Evolutionary conservation across 2,797 vertebrate species (phyloP).

Genomic region (Euphonia xanthogaster): DNA sequence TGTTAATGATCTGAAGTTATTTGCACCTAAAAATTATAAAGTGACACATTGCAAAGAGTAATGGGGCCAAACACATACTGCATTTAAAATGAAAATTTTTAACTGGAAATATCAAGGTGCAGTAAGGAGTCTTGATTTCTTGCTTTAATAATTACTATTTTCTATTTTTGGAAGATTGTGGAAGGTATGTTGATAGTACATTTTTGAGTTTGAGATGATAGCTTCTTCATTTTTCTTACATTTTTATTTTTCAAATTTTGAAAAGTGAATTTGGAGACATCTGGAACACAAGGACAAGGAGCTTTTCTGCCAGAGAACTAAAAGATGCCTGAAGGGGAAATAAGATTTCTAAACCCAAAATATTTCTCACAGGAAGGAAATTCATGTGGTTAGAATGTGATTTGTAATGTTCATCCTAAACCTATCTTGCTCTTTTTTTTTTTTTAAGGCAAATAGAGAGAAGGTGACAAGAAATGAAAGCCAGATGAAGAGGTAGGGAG

Average conservation of each 20-base stretch:
- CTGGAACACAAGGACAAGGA: background rate
- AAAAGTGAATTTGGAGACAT: background rate
- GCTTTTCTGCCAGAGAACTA: background rate
- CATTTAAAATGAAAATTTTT: background rate
- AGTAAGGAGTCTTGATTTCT: background rate
- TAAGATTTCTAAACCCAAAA: background rate
- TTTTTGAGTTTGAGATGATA: background rate
- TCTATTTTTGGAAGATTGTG: background rate
- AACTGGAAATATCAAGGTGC: background rate
- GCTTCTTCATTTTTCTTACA: background rate
- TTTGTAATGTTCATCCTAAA: constrained; percentile 20
- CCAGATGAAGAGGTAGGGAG: constrained; percentile 66
- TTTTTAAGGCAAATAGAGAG: constrained; percentile 56
- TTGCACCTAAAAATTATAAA: background rate
- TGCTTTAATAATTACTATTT: background rate
- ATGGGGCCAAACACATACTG: background rate
- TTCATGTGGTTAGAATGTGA: background rate
- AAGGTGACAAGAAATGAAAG: constrained; percentile 36
- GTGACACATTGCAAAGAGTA: background rate
- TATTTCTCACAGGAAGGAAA: background rate
- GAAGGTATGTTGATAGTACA: background rate
- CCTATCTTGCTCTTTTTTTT: constrained; percentile 10
- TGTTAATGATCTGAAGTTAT: background rate
- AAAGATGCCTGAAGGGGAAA: background rate
- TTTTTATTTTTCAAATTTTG: background rate